Percentiles rank a stretch among this genome's conserved stretches.
Conservation (phyloP, 2,113 vertebrate species). For the Colaptes auratus region DNA sequence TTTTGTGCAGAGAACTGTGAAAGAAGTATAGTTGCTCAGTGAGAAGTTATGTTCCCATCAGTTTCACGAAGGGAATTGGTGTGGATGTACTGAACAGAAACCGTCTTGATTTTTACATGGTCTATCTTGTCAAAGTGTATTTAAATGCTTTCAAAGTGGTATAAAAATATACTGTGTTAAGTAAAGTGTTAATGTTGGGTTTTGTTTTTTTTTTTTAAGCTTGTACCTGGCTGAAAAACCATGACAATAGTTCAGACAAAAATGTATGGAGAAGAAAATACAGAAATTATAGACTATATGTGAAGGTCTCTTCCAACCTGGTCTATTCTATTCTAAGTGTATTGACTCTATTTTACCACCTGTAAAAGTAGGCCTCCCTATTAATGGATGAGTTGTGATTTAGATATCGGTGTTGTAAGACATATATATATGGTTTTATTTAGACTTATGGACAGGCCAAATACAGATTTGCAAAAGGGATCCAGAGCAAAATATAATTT, state of each 20-base stretch:
- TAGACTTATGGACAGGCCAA: background rate
- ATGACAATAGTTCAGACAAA: background rate
- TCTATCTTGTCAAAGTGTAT: background rate
- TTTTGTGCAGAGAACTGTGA: background rate
- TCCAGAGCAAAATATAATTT: background rate
- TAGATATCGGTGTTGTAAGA: background rate
- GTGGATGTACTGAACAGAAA: background rate
- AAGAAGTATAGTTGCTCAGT: background rate
- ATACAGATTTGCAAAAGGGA: background rate
- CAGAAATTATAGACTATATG: background rate
- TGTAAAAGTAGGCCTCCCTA: background rate
- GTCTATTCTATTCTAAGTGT: background rate
- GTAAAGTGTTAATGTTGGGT: background rate
- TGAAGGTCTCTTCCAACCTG: background rate
- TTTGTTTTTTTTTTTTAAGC: background rate
- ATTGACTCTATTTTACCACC: background rate
- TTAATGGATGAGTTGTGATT: background rate
- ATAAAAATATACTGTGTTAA: background rate
- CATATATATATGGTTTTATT: background rate
- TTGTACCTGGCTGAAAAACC: slow-evolving; percentile 8
- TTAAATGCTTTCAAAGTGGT: background rate
- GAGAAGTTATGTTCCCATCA: background rate
- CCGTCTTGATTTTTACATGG: background rate
- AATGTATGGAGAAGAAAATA: background rate
- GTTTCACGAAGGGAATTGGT: background rate